These are phyloP conservation scores for Drosophila mojavensis DNA, from an alignment of 1,140 invertebrate genomes.

Conservation along the genomic window DNA sequence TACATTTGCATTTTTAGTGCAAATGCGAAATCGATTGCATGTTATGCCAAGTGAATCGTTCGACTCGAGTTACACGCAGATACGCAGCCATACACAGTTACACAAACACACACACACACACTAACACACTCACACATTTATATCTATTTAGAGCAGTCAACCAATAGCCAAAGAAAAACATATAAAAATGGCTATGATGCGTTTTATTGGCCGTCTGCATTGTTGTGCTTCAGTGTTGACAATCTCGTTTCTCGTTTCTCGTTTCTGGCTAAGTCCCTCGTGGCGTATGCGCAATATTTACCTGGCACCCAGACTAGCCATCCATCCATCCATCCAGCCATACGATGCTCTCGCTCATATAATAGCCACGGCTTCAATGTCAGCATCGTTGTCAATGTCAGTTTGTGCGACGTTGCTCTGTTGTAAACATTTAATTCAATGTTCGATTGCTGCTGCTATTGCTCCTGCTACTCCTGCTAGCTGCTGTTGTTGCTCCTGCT, in stretches of 20 bases:
- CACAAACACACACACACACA: too few relatives aligned
- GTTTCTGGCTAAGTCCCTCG: constrained; percentile 2
- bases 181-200: constrained; percentile 18
- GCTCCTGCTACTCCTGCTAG: too few relatives aligned
- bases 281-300: constrained; percentile 51
- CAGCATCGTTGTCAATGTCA: constrained; percentile 2
- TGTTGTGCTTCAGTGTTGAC: constrained; percentile 25
- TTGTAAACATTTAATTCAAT: constrained; percentile 29
- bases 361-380: constrained; percentile 11
- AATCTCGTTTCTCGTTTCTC: constrained; percentile 1
- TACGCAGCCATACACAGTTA: too few relatives aligned
- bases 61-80: constrained; percentile 21
- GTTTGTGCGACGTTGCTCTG: neutral
- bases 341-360: neutral
- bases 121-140: too few relatives aligned
- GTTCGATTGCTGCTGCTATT: neutral
- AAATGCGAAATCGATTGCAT: constrained; percentile 66
- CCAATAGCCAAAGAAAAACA: neutral
- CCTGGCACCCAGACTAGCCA: constrained; percentile 9
- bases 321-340: too few relatives aligned
- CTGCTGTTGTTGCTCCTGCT: too few relatives aligned
- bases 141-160: constrained; percentile 32
- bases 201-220: constrained; percentile 49
- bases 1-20: constrained; percentile 70
- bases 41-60: constrained; percentile 34